A percentile compares a stretch with the other conserved stretches of the same genome.
These are phyloP conservation scores for Agapornis canus DNA, from an alignment of 2,797 vertebrate species.

Conservation along the genomic window DNA sequence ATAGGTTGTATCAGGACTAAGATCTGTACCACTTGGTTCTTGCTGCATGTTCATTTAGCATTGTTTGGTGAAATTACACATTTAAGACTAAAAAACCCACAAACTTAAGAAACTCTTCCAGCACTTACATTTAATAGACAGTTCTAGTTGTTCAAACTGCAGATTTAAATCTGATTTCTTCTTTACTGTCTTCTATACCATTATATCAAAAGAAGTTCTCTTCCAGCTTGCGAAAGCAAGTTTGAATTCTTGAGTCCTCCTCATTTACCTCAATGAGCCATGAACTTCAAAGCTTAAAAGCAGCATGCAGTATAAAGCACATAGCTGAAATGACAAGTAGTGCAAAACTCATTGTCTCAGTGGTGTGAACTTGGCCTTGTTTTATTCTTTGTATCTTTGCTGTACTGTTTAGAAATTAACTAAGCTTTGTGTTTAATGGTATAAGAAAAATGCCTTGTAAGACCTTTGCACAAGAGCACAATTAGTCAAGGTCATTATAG, in stretches of 20 bases:
- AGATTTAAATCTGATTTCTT: background rate
- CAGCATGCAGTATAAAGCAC: background rate
- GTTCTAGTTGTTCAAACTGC: background rate
- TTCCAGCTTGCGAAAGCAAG: background rate
- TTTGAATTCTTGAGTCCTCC: background rate
- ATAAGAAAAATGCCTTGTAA: background rate
- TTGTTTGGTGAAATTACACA: background rate
- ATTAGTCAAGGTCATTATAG: background rate
- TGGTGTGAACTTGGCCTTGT: background rate
- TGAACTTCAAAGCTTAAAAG: background rate
- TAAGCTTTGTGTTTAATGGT: constrained; percentile 28
- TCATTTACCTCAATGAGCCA: background rate
- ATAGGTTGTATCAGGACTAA: background rate
- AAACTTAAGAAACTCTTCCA: background rate
- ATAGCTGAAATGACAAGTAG: background rate
- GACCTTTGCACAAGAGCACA: background rate
- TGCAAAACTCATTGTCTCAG: background rate
- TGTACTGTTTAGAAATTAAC: constrained; percentile 20
- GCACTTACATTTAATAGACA: background rate
- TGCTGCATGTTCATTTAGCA: background rate
- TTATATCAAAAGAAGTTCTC: background rate
- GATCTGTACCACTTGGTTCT: background rate
- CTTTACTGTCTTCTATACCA: background rate
- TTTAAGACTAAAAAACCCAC: background rate
- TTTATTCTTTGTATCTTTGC: background rate